Conservation (phyloP, 2,113 vertebrate genomes). For the Mirounga angustirostris region DNA sequence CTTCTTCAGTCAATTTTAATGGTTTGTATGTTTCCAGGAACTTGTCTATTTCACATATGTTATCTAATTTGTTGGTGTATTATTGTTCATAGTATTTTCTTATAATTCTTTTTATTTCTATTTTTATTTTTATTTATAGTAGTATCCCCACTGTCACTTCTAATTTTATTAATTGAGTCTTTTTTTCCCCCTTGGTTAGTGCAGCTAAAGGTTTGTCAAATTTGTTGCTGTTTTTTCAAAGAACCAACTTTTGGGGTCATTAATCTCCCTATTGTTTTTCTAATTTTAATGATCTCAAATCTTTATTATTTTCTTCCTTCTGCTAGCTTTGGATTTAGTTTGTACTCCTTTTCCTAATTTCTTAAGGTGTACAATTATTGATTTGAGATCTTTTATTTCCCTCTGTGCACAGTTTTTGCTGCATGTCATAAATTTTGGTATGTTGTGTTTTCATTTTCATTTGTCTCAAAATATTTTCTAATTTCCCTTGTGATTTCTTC, state of each 20-base stretch:
- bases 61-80: conserved; percentile 1
- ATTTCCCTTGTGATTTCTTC: not conserved
- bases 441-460: not conserved
- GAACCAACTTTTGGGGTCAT: not conserved
- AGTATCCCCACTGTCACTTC: not conserved
- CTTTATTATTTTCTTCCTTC: not conserved
- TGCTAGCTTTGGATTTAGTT: not conserved
- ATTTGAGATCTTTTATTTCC: not conserved
- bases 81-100: not conserved
- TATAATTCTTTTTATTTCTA: not conserved
- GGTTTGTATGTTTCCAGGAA: not conserved
- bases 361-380: not conserved
- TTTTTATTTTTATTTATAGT: not conserved
- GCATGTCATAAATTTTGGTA: not conserved
- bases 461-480: not conserved
- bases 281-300: not conserved
- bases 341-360: not conserved
- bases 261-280: not conserved
- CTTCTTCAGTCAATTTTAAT: not conserved
- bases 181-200: not conserved
- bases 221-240: not conserved
- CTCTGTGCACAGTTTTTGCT: not conserved
- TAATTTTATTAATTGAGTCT: not conserved
- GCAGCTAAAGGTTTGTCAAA: not conserved
- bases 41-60: not conserved